Conservation (phyloP, 2,113 vertebrate genomes). For the Procavia capensis region DNA sequence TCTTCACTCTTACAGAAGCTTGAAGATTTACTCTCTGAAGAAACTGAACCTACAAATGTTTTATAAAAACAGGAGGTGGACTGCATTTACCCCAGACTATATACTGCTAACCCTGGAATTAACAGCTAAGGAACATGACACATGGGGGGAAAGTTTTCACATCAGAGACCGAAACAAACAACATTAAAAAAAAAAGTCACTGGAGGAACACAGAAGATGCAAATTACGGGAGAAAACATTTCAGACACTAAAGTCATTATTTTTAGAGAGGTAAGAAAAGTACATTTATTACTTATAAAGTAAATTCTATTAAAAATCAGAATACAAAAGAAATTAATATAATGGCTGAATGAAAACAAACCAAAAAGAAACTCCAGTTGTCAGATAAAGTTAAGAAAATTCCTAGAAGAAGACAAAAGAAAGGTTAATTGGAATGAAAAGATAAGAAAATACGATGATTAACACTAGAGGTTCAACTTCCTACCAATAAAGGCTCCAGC, state of each 20-base stretch:
- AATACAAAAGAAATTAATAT: neutral
- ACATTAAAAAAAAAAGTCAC: neutral
- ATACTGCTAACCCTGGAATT: neutral
- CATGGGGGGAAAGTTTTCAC: neutral
- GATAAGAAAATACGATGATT: neutral
- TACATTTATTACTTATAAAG: neutral
- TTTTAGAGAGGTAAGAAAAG: neutral
- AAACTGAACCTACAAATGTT: neutral
- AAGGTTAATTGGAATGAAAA: neutral
- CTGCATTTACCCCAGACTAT: neutral
- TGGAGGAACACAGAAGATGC: neutral
- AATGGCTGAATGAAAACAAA: neutral
- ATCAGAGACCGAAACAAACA: neutral
- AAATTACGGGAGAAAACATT: neutral
- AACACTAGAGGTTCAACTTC: neutral
- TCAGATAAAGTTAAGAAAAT: neutral
- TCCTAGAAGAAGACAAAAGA: neutral
- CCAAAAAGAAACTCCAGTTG: neutral
- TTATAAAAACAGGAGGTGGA: neutral
- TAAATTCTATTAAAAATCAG: neutral
- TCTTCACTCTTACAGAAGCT: neutral
- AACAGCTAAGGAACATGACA: neutral
- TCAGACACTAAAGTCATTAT: neutral
- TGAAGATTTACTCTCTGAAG: neutral
- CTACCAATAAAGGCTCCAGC: neutral